These are phyloP conservation scores for Cheilosia variabilis DNA, from an alignment of 2,888 invertebrate species.

Conservation along the genomic window DNA sequence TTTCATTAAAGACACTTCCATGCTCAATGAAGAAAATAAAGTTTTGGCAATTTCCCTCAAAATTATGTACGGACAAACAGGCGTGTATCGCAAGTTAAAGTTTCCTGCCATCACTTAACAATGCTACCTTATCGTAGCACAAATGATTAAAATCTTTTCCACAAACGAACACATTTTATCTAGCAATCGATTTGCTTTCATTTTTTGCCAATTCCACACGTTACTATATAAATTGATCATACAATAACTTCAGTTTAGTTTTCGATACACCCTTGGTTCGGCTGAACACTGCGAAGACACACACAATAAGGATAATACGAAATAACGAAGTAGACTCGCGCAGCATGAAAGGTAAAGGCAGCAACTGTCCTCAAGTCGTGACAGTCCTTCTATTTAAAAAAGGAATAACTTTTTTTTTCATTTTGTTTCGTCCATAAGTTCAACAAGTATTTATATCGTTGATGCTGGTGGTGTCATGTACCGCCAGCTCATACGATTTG, in stretches of 20 bases:
- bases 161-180: slow-evolving; percentile 24
- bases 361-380: background rate
- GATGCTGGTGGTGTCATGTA: slow-evolving; percentile 78
- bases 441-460: slow-evolving; percentile 77
- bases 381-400: background rate
- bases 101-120: slow-evolving; percentile 25
- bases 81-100: slow-evolving; percentile 40
- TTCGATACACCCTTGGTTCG: slow-evolving; percentile 55
- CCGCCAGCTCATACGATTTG: slow-evolving; percentile 78
- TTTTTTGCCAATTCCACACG: slow-evolving; percentile 22
- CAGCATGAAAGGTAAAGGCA: slow-evolving; percentile 79
- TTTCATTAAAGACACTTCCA: slow-evolving; percentile 19
- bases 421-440: slow-evolving; percentile 10
- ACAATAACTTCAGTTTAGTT: slow-evolving; percentile 61
- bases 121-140: slow-evolving; percentile 24
- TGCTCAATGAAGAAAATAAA: background rate
- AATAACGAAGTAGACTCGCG: slow-evolving; percentile 25
- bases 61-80: background rate
- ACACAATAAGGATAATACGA: slow-evolving; percentile 17
- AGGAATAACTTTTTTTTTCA: background rate
- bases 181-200: slow-evolving; percentile 21
- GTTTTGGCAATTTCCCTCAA: background rate
- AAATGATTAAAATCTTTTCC: slow-evolving; percentile 11
- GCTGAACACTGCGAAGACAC: slow-evolving; percentile 28
- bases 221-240: slow-evolving; percentile 60